These are phyloP conservation scores for Caradrina clavipalpis DNA, from an alignment of 2,888 invertebrate species.

Conservation along the genomic window DNA sequence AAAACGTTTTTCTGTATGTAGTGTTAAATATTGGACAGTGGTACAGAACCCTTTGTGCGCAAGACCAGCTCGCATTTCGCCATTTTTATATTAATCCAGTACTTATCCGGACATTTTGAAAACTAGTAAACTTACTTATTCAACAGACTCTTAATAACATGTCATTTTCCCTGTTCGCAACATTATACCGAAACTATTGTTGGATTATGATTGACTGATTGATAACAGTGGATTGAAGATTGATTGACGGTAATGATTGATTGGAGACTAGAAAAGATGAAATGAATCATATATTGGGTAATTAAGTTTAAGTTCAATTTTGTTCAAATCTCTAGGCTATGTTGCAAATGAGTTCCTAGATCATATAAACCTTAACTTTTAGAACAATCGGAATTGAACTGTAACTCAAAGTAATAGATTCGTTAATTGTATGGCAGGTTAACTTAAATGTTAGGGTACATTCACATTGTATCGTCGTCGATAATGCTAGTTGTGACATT, in stretches of 20 bases:
- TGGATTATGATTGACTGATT: constrained; percentile 6
- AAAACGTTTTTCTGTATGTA: no score
- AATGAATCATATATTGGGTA: constrained; percentile 2
- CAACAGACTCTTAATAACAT: constrained; percentile 4
- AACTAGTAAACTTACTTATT: no score
- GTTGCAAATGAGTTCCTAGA: constrained; percentile 3
- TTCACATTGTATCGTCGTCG: constrained; percentile 6
- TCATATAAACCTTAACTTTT: neutral
- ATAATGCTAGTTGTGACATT: neutral
- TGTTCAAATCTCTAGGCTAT: neutral
- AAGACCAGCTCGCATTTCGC: no score
- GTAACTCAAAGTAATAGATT: constrained; percentile 4
- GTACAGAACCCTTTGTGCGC: no score
- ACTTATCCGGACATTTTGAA: no score
- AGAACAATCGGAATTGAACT: constrained; percentile 2
- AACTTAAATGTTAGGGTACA: constrained; percentile 8
- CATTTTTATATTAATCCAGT: no score
- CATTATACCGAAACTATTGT: constrained; percentile 18
- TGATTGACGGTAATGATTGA: neutral
- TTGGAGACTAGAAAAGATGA: neutral
- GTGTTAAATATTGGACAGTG: no score
- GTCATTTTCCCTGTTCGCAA: constrained; percentile 1
- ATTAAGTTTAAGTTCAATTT: constrained; percentile 9
- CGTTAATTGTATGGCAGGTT: constrained; percentile 13
- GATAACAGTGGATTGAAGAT: neutral